Base-by-base conservation (phyloP, 2,797 vertebrate genomes). In the Phalloptychus januarius region DNA sequence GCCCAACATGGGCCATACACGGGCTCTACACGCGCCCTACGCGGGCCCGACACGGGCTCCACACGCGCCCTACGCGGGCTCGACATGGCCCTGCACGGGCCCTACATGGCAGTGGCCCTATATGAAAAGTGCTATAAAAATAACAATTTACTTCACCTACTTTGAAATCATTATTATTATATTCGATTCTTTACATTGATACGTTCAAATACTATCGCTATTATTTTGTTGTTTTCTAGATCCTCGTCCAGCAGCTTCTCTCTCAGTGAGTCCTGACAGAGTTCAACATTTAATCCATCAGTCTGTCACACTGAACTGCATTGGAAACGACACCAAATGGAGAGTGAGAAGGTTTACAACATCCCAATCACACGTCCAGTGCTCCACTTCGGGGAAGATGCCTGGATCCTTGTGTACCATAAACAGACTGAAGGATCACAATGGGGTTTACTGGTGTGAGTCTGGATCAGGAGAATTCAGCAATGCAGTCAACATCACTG, bases 401-500 rank as follows among this genome's bases (percentile, higher is more conserved):
- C 3, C 4, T 79, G 46, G 77, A 76, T 74, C 69, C 18, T 36
- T 42, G 25, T 75, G 74, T 33, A 46, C 7, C 10, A 48, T 63
- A 6, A 46, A 63, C 25, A 10, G 0, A 5, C 6, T 15, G 3
- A 1, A 5, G 18, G 0, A 8, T 33, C 16, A 38, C 10, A 75
- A 20, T 13, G 28, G n/a, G 46, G 56, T 45, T 18, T 33, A n/a
- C 72, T 54, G 50, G 48, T 83, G 81, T 76, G 73, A 72, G 46
- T 72, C 38, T 72, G 73, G 12, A 71, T 75, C 13, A 20, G 72
- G 56, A 44, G 1, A 52, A 7, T 78, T 78, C 76, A 82, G 76
- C 73, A 78, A 79, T 4, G 76, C 72, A 8, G 20, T 83, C 40
- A 83, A 83, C 72, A 75, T 82, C 46, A 78, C 67, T 67, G 3